These are phyloP conservation scores for Danio kyathit DNA, from an alignment of 2,797 vertebrate species.

Conservation along the genomic window DNA sequence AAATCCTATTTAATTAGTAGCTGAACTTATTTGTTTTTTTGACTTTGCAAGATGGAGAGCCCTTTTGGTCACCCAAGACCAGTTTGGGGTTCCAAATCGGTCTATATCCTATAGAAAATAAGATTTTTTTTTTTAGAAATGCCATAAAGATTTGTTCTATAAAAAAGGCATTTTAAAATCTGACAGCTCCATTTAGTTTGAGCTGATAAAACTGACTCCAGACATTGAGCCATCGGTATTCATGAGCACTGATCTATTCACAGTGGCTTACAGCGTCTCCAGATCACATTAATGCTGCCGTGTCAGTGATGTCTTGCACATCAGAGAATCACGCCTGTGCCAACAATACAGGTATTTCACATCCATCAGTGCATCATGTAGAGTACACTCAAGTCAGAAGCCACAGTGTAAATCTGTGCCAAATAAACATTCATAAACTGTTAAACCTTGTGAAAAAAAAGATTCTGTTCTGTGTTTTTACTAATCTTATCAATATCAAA, in stretches of 20 bases:
- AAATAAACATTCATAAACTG: too few species aligned
- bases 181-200: background rate
- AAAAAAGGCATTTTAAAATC: background rate
- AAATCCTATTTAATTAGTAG: too few species aligned
- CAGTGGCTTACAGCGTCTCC: conserved; percentile 1
- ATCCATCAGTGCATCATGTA: background rate
- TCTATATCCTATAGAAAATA: too few species aligned
- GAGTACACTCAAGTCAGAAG: background rate
- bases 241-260: background rate
- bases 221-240: conserved; percentile 22
- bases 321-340: background rate
- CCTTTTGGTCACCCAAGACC: too few species aligned
- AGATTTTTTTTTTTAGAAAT: background rate
- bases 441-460: too few species aligned
- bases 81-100: too few species aligned
- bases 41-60: too few species aligned
- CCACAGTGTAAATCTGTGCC: background rate
- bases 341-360: background rate
- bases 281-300: background rate
- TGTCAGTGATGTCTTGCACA: conserved; percentile 2
- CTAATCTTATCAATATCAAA: too few species aligned
- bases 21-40: too few species aligned
- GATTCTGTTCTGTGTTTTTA: too few species aligned
- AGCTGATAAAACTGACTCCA: background rate
- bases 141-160: background rate